A percentile compares a stretch with the other conserved stretches of the same genome.
Conservation (phyloP, 2,797 vertebrate genomes). For the Acestrorhynchus altus region DNA sequence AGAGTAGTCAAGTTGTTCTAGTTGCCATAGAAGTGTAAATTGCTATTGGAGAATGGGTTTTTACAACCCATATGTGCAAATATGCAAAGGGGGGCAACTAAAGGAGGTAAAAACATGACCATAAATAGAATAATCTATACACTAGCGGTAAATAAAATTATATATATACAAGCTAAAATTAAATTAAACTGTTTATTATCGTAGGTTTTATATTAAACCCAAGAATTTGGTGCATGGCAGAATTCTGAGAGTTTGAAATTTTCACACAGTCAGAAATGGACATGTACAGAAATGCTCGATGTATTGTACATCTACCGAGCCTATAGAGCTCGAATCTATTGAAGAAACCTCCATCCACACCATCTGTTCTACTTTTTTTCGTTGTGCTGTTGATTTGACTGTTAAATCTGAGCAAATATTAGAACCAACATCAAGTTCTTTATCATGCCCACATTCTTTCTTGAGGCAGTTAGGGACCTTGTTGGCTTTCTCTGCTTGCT, state of each 20-base stretch:
- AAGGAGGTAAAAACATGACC: too few species aligned
- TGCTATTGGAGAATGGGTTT: too few species aligned
- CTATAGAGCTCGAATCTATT: slow-evolving; percentile 4
- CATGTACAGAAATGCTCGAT: not conserved
- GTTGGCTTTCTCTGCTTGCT: not conserved
- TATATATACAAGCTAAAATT: too few species aligned
- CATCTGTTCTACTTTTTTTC: slow-evolving; percentile 22
- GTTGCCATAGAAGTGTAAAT: not conserved
- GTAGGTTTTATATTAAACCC: not conserved
- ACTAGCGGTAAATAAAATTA: too few species aligned
- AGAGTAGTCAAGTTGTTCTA: not conserved
- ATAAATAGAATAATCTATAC: too few species aligned
- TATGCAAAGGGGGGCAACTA: too few species aligned
- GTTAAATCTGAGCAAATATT: slow-evolving; percentile 24
- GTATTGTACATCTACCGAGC: slow-evolving; percentile 16
- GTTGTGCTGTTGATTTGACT: slow-evolving; percentile 35
- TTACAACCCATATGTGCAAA: too few species aligned
- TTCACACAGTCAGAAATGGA: not conserved
- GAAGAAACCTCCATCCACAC: slow-evolving; percentile 15
- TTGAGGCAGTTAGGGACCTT: not conserved
- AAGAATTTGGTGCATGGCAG: too few species aligned
- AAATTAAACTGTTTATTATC: too few species aligned
- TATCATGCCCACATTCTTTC: not conserved
- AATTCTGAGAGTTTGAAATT: not conserved
- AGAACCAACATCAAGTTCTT: not conserved